Evolutionary conservation across 1,140 invertebrate species (phyloP).

Genomic region (Armadillidium nasatum): DNA sequence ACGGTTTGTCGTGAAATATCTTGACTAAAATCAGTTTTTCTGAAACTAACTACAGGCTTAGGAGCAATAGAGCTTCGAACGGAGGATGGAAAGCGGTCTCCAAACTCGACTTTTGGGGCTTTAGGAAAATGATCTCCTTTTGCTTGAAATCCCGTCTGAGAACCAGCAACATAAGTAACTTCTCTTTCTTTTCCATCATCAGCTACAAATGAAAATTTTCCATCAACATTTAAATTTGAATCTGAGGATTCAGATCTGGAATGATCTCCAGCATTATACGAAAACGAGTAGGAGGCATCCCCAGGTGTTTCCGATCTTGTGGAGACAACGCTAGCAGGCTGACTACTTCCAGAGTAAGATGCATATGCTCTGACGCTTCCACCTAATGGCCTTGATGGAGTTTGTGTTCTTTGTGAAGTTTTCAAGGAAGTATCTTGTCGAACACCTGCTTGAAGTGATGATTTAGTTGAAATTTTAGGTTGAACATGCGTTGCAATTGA

Average conservation of each 20-base stretch:
- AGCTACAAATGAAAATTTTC: conserved; percentile 36
- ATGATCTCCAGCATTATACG: conserved; percentile 44
- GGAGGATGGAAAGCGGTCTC: neutral
- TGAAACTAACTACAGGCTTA: too few relatives aligned
- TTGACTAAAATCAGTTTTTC: too few relatives aligned
- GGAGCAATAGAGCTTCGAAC: neutral
- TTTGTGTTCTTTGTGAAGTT: neutral
- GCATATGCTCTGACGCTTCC: conserved; percentile 4
- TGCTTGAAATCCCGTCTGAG: conserved; percentile 32
- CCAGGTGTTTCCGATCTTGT: neutral
- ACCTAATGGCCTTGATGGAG: neutral
- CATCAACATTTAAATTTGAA: conserved; percentile 34
- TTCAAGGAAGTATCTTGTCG: neutral
- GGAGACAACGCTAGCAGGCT: conserved; percentile 1
- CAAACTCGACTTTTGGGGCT: conserved; percentile 4
- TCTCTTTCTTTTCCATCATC: conserved; percentile 35
- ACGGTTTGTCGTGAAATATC: conserved; percentile 13
- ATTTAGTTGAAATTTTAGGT: neutral
- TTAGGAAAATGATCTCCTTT: conserved; percentile 34
- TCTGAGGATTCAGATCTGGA: conserved; percentile 37
- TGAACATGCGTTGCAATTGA: conserved; percentile 23
- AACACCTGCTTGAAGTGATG: neutral
- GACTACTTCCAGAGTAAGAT: neutral
- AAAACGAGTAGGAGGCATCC: conserved; percentile 41
- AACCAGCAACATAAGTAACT: conserved; percentile 32